Base-by-base conservation (phyloP, 2,888 invertebrate species). In the Limnephilus auricula region DNA sequence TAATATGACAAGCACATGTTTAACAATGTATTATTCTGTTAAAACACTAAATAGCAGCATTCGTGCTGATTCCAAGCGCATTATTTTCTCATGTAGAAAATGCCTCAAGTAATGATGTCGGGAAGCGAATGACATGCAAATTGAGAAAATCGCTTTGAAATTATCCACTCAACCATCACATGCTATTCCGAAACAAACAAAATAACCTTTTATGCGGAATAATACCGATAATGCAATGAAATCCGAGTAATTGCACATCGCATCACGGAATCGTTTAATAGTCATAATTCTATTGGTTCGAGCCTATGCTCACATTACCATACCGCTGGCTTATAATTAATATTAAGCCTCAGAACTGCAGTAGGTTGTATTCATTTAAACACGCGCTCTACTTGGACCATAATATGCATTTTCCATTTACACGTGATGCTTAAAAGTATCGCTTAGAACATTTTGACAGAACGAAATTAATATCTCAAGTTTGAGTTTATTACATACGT, bases 111-210 rank as follows among this genome's bases (percentile, higher is more conserved):
- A 92, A 92, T 89, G 92, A 92, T 91, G 91, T 89, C 88, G 89
- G 91, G 89, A 50, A 87, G 50, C 90, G 90, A 92, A 91, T 93
- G 93, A 93, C 93, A 93, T 91, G 90, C 79, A 93, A 93, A 93
- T 93, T 93, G 93, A 92, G 93, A 93, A 93, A 93, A 93, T 92
- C 91, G 90, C 93, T 90, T 92, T 87, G 92, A 90, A 93, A 92
- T 92, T 92, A 92, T 91, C 93, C 91, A 92, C 91, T 91, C 90
- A 92, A 82, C 91, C 92, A 88, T 92, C 91, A 92, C 92, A 90
- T 85, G 92, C 92, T 87, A 91, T 85, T 84, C 90, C 79, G 88
- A 37, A 85, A 88, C 90, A 88, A 50, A 82, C 90, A 37, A 79
- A 91, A 90, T 90, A 79, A 32, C 78, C 90, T 86, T 92, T 92